phyloP scores from a whole-genome alignment of 2,888 invertebrate species.

The Trilocha varians region DNA sequence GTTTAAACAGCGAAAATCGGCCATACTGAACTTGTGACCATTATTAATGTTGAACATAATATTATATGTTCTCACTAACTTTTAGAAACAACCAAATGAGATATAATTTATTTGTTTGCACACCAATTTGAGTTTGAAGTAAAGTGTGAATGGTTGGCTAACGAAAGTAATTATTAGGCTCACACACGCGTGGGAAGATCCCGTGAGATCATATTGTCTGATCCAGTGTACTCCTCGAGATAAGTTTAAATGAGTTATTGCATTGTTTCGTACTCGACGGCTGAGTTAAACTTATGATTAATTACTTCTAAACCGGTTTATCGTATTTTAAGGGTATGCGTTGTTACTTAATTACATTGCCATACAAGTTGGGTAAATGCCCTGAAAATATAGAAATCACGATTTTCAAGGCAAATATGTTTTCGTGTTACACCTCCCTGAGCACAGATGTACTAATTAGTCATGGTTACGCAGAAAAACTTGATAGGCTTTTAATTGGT shows the following conservation, averaged over 20 bases:
- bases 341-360: conserved; percentile 25
- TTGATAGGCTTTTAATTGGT: not conserved
- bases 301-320: conserved; percentile 24
- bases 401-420: conserved; percentile 53
- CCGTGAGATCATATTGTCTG: conserved; percentile 41
- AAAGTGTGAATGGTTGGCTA: conserved; percentile 48
- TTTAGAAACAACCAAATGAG: not conserved
- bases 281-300: conserved; percentile 27
- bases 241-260: conserved; percentile 35
- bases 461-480: conserved; percentile 15
- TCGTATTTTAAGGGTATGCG: conserved; percentile 23
- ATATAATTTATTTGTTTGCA: not conserved
- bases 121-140: conserved; percentile 15
- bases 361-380: conserved; percentile 44
- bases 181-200: conserved; percentile 55
- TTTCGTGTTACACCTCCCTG: conserved; percentile 42
- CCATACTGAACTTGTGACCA: too few relatives aligned
- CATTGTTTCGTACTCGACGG: conserved; percentile 33
- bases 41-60: too few relatives aligned
- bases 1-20: too few relatives aligned
- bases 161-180: conserved; percentile 41
- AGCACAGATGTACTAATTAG: conserved; percentile 42
- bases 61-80: too few relatives aligned
- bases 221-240: conserved; percentile 50
- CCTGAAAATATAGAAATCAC: conserved; percentile 50